These are phyloP conservation scores for Mus spretus DNA, from an alignment of 2,797 vertebrate species.

Conservation along the genomic window DNA sequence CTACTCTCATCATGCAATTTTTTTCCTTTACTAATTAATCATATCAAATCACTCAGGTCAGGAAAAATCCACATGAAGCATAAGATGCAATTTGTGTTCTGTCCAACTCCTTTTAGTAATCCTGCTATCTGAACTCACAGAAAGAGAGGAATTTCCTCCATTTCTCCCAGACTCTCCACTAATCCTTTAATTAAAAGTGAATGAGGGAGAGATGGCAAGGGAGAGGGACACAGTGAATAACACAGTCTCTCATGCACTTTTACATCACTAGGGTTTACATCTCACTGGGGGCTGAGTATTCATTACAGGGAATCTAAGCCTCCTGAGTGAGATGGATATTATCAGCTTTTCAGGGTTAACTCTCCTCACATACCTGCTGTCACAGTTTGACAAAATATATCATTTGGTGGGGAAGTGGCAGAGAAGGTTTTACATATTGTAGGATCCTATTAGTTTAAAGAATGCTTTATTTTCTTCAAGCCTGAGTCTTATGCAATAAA, in stretches of 20 bases:
- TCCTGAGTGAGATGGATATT: neutral
- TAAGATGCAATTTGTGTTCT: slow-evolving; percentile 61
- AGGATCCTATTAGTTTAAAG: neutral
- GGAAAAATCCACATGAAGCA: neutral
- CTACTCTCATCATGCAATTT: neutral
- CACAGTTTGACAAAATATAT: slow-evolving; percentile 30
- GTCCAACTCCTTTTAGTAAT: slow-evolving; percentile 54
- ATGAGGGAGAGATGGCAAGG: slow-evolving; percentile 79
- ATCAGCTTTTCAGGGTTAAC: neutral
- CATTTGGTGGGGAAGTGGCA: neutral
- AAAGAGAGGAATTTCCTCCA: slow-evolving; percentile 59
- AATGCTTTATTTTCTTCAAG: neutral
- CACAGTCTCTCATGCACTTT: slow-evolving; percentile 64
- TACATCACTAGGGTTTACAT: neutral
- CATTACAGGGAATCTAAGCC: slow-evolving; percentile 61
- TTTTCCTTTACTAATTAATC: neutral
- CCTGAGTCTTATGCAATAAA: neutral
- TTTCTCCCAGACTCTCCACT: slow-evolving; percentile 43
- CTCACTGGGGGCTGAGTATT: slow-evolving; percentile 39
- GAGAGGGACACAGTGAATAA: slow-evolving; percentile 65
- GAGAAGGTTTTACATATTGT: neutral
- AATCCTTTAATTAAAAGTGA: slow-evolving; percentile 88
- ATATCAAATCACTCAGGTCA: neutral
- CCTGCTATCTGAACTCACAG: slow-evolving; percentile 45
- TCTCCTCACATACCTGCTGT: neutral